These are phyloP conservation scores for Temnothorax ravouxi DNA, from an alignment of 2,888 invertebrate species.

Conservation along the genomic window DNA sequence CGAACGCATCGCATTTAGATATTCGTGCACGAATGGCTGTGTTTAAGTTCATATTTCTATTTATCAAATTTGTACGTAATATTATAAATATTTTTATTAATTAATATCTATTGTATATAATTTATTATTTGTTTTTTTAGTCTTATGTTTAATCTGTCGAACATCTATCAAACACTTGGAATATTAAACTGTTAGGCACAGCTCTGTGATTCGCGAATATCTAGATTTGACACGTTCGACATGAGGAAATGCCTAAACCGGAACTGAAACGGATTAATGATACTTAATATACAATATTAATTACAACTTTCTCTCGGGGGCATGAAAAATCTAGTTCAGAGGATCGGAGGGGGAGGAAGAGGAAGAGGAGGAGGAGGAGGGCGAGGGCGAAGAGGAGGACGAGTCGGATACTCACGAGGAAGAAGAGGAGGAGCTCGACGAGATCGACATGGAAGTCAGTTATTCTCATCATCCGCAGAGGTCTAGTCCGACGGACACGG, in stretches of 20 bases:
- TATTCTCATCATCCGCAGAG: constrained; percentile 84
- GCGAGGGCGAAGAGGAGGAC: constrained; percentile 85
- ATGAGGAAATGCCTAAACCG: background rate
- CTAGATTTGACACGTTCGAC: background rate
- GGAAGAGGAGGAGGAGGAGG: constrained; percentile 84
- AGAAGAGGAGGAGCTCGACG: constrained; percentile 85
- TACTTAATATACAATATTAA: constrained; percentile 3
- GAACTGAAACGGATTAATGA: background rate
- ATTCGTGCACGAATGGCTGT: background rate
- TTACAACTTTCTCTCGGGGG: background rate
- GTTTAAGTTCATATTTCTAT: background rate
- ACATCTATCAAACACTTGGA: background rate
- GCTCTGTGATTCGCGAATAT: background rate
- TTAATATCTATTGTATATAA: background rate
- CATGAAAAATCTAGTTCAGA: constrained; percentile 63
- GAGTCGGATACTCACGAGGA: constrained; percentile 85
- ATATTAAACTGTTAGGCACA: background rate
- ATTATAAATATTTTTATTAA: background rate
- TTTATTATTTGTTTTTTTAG: constrained; percentile 12
- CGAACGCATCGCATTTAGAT: background rate
- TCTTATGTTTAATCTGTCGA: background rate
- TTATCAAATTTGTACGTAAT: background rate
- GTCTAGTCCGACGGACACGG: constrained; percentile 83
- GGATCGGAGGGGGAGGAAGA: constrained; percentile 82
- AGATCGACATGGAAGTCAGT: constrained; percentile 86